Percentiles rank a stretch among this genome's conserved stretches.
These are phyloP conservation scores for Sciurus vulgaris DNA, from an alignment of 2,797 vertebrate genomes.

Conservation along the genomic window DNA sequence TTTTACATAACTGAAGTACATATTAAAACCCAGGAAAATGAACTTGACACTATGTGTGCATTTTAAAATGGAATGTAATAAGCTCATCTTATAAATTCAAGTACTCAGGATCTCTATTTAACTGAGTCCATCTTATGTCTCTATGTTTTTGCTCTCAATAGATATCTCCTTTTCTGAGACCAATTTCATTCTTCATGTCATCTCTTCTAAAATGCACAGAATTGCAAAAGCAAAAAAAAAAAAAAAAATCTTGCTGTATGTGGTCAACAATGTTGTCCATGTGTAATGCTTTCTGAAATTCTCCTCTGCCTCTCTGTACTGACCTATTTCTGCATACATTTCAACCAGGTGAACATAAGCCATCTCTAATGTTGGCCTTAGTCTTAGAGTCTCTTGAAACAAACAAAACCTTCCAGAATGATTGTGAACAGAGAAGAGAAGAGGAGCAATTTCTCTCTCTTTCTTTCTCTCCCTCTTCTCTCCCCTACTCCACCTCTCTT, in stretches of 20 bases:
- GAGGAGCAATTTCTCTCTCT: background rate
- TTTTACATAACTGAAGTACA: background rate
- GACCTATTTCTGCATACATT: constrained; percentile 67
- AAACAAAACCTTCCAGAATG: background rate
- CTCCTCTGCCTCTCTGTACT: constrained; percentile 85
- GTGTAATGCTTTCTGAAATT: constrained; percentile 81
- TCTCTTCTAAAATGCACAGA: background rate
- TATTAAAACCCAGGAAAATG: background rate
- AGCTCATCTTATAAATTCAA: background rate
- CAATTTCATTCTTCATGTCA: background rate
- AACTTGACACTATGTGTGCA: background rate
- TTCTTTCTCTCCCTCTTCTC: no score
- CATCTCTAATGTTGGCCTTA: constrained; percentile 71
- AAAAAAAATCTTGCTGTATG: constrained; percentile 68
- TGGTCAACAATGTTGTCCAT: constrained; percentile 61
- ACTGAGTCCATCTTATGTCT: background rate
- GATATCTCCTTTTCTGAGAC: background rate
- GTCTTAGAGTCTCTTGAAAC: constrained; percentile 65
- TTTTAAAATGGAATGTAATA: background rate
- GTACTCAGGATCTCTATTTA: background rate
- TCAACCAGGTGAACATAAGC: constrained; percentile 82
- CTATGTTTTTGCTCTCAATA: background rate
- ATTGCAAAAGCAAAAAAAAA: background rate
- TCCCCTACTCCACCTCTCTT: background rate
- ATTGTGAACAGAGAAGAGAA: background rate